Conservation (phyloP, 1,140 invertebrate genomes). For the Sminthurides bifidus region DNA sequence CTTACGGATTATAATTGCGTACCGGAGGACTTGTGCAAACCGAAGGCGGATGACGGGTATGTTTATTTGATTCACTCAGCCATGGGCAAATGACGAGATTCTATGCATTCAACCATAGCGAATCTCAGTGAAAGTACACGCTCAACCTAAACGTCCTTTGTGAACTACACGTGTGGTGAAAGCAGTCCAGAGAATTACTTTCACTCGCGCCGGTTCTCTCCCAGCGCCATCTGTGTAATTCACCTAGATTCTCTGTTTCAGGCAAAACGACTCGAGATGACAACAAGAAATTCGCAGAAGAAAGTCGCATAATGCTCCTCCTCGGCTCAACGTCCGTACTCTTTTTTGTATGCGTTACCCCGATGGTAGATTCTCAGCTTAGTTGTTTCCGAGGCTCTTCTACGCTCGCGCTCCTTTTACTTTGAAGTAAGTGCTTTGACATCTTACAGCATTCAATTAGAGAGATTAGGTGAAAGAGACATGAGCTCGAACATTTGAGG, state of each 20-base stretch:
- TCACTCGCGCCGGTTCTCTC: too few species aligned
- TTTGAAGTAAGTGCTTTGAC: constrained; percentile 53
- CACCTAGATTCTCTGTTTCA: constrained; percentile 1
- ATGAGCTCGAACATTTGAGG: too few species aligned
- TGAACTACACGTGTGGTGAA: too few species aligned
- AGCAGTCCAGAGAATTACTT: too few species aligned
- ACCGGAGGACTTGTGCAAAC: constrained; percentile 50
- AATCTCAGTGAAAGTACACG: too few species aligned
- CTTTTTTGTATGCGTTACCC: constrained; percentile 61
- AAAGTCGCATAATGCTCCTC: constrained; percentile 53
- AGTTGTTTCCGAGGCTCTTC: constrained; percentile 50
- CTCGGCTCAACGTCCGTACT: constrained; percentile 58
- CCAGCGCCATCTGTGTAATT: too few species aligned
- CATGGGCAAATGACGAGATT: too few species aligned
- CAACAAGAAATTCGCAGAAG: constrained; percentile 54
- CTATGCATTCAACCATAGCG: too few species aligned
- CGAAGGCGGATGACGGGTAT: constrained; percentile 47
- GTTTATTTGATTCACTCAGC: too few species aligned
- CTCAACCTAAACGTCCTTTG: too few species aligned
- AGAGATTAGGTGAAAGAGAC: too few species aligned
- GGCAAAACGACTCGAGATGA: constrained; percentile 47
- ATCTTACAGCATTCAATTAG: too few species aligned
- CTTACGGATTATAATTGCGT: constrained; percentile 55
- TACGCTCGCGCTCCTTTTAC: constrained; percentile 43
- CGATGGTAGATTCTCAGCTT: constrained; percentile 61